Percentiles rank a stretch among this genome's conserved stretches.
phyloP scores from a whole-genome alignment of 2,797 vertebrate genomes.

The Chelonia mydas region DNA sequence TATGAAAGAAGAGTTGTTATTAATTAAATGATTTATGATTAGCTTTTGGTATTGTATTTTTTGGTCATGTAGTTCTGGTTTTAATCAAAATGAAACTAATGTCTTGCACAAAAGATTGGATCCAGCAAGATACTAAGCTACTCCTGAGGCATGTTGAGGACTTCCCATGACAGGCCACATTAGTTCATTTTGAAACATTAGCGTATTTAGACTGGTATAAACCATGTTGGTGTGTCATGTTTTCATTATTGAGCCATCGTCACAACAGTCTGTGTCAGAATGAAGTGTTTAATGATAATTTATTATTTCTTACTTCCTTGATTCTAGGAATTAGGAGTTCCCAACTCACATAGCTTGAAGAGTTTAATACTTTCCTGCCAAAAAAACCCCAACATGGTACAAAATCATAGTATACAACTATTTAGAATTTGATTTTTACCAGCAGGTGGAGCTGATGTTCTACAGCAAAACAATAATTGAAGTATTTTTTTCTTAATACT shows the following conservation, averaged over 20 bases:
- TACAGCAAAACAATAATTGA: not conserved
- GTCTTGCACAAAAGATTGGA: not conserved
- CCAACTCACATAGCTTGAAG: not conserved
- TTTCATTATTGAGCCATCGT: not conserved
- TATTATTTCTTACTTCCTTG: not conserved
- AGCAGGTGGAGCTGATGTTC: constrained; percentile 78
- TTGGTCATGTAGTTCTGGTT: not conserved
- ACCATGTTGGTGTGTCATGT: not conserved
- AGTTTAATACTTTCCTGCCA: not conserved
- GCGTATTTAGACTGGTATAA: not conserved
- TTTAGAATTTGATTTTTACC: constrained; percentile 42
- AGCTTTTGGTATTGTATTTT: not conserved
- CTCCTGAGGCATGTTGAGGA: not conserved
- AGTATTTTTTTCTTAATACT: not conserved
- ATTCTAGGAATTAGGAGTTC: not conserved
- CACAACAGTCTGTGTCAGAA: not conserved
- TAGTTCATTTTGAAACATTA: not conserved
- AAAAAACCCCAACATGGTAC: not conserved
- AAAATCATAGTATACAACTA: fast-evolving
- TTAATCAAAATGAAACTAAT: not conserved
- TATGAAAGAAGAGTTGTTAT: not conserved
- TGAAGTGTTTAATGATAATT: not conserved
- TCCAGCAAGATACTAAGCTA: not conserved
- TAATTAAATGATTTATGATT: not conserved
- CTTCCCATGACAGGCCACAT: not conserved